Evolutionary conservation across 2,797 vertebrate species (phyloP), one percentile per base, ranked within the genome.

Genomic region (Poeciliopsis turneri): DNA sequence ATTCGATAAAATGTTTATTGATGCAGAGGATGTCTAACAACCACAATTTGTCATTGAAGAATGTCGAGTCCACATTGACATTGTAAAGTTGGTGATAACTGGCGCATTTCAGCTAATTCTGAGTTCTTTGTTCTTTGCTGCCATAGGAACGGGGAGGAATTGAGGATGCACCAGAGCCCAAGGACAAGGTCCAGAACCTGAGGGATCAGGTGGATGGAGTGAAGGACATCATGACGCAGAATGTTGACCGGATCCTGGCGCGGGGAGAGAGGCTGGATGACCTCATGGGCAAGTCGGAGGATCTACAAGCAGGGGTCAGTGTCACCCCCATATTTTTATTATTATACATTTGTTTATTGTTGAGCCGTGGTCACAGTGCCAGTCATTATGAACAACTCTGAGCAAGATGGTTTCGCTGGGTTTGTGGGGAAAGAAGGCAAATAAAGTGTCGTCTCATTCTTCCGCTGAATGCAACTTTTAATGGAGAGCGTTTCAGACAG

Each of bases 191-290:
- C 72, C 91, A 87, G 89, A 0, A 87, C 28, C 90, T 99, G 87
- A 96, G 90, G 93, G 93, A 86, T 1, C 96, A 98, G 92, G 97
- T 98, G 33, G 97, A 98, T 23, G 97, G 97, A 0, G 98, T 98
- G 57, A 98, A 96, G 81, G 89, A 92, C 86, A 97, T 98, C 82
- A 99, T 98, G 98, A 97, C 95, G 0, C 93, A 97, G 92, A 99
- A 98, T 7, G 97, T 99, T 81, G 97, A 99, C 83, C 94, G 97
- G 33, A 98, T 99, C 89, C 95, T 99, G 94, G 97, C 97, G 0
- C 95, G 98, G 1, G 98, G 97, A 0, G 97, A 99, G 88, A 96
- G 97, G 77, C 85, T 99, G 78, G 97, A 98, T 30, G 97, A 98
- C 74, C 96, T 99, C 57, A 97, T 97, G 91, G 97, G 92, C 86